Percentiles rank a stretch among this genome's conserved stretches.
Evolutionary conservation across 2,888 invertebrate genomes (phyloP).

Genomic region (Endotricha flammealis): DNA sequence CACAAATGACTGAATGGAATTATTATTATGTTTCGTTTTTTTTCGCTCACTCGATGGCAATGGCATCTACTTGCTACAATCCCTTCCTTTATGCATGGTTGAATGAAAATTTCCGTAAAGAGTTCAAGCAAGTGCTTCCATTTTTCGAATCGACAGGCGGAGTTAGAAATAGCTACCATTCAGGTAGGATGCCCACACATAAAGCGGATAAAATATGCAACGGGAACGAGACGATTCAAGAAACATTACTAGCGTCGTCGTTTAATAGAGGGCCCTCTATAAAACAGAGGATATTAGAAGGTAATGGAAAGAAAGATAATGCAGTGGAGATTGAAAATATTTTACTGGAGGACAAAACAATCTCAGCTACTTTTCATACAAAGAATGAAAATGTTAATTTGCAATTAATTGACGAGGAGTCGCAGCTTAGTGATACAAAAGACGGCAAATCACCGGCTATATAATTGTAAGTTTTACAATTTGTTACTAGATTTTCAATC

Average conservation of each 20-base stretch:
- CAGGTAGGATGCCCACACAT: slow-evolving; percentile 62
- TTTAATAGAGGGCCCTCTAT: slow-evolving; percentile 74
- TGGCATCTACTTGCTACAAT: slow-evolving; percentile 98
- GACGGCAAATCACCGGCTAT: slow-evolving; percentile 39
- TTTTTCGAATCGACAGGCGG: slow-evolving; percentile 76
- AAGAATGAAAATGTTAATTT: slow-evolving; percentile 59
- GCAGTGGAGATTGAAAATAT: slow-evolving; percentile 79
- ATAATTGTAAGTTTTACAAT: slow-evolving; percentile 51
- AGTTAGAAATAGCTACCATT: slow-evolving; percentile 71
- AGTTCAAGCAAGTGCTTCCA: slow-evolving; percentile 89
- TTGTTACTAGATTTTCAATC: no score
- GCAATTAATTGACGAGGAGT: slow-evolving; percentile 65
- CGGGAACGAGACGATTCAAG: slow-evolving; percentile 86
- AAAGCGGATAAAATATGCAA: slow-evolving; percentile 85
- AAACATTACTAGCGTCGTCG: slow-evolving; percentile 79
- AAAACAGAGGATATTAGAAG: slow-evolving; percentile 53
- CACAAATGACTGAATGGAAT: slow-evolving; percentile 81
- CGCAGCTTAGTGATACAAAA: slow-evolving; percentile 50
- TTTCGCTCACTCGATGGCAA: slow-evolving; percentile 93
- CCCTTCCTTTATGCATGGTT: slow-evolving; percentile 98
- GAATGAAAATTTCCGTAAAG: slow-evolving; percentile 96
- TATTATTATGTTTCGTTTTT: slow-evolving; percentile 94
- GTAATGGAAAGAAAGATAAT: slow-evolving; percentile 64
- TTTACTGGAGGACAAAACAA: slow-evolving; percentile 64
- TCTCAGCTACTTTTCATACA: slow-evolving; percentile 53